Evolutionary conservation across 2,797 vertebrate genomes (phyloP).

Genomic region (Alcedo atthis): DNA sequence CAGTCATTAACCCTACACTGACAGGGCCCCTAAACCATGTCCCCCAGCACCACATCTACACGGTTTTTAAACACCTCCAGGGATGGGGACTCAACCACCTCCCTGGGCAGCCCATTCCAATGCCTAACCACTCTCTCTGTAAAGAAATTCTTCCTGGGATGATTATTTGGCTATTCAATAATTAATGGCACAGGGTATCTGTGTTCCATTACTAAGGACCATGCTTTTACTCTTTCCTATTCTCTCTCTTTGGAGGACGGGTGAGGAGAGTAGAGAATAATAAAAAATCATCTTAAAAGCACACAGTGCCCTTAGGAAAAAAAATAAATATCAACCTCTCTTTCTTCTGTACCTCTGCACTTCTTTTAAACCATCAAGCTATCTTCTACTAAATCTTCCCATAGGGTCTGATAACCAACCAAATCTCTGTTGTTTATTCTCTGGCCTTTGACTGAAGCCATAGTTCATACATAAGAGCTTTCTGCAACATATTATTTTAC

Average conservation of each 20-base stretch:
- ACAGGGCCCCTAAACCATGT: no score
- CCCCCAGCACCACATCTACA: no score
- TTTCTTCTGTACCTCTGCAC: neutral
- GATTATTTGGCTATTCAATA: neutral
- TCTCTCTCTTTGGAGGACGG: rapidly evolving
- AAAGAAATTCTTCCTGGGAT: neutral
- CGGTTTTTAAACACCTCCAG: no score
- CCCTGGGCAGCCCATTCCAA: no score
- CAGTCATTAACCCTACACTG: no score
- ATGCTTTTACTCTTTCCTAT: neutral
- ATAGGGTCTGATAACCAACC: neutral
- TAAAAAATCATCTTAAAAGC: neutral
- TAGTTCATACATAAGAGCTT: neutral
- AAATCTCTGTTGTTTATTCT: neutral
- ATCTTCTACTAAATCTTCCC: neutral
- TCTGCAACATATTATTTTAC: neutral
- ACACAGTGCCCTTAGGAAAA: neutral
- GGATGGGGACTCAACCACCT: no score
- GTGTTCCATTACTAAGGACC: neutral
- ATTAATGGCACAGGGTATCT: neutral
- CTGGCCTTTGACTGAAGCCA: neutral
- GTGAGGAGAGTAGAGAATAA: neutral
- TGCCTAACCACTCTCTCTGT: no score
- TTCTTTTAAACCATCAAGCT: neutral
- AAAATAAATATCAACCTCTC: no score